phyloP scores from a whole-genome alignment of 2,888 invertebrate genomes.

The Ypsolopha scabrella region DNA sequence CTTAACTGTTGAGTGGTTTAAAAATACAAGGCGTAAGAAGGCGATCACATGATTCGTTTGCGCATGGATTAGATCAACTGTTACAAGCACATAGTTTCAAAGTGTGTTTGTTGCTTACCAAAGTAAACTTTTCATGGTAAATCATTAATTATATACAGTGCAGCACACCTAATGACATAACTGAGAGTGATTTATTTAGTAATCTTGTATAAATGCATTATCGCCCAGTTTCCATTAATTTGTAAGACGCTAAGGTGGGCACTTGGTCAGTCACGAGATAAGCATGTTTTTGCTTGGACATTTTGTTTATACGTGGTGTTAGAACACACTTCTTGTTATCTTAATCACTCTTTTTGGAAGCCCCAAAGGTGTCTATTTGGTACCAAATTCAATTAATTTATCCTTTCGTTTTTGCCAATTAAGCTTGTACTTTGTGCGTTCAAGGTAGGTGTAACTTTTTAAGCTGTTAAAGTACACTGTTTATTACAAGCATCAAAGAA shows the following conservation, averaged over 20 bases:
- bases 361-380: conserved; percentile 28
- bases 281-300: conserved; percentile 42
- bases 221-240: conserved; percentile 43
- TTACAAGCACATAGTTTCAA: no score
- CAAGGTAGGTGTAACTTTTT: neutral
- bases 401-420: neutral
- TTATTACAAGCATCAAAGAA: neutral
- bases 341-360: conserved; percentile 55
- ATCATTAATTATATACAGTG: no score
- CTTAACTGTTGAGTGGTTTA: no score
- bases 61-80: no score
- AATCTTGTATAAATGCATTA: no score
- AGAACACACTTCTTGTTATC: conserved; percentile 48
- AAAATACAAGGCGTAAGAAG: no score
- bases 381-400: conserved; percentile 35
- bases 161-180: no score
- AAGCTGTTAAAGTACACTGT: neutral
- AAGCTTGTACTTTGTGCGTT: neutral
- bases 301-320: conserved; percentile 54
- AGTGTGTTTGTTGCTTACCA: no score
- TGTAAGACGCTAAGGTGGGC: conserved; percentile 56
- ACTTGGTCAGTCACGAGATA: conserved; percentile 26
- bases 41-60: no score
- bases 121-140: no score
- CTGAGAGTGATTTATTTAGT: no score